Percentiles rank a stretch among this genome's conserved stretches.
These are phyloP conservation scores for Lacanobia wlatinum DNA, from an alignment of 2,888 invertebrate genomes.

Conservation along the genomic window DNA sequence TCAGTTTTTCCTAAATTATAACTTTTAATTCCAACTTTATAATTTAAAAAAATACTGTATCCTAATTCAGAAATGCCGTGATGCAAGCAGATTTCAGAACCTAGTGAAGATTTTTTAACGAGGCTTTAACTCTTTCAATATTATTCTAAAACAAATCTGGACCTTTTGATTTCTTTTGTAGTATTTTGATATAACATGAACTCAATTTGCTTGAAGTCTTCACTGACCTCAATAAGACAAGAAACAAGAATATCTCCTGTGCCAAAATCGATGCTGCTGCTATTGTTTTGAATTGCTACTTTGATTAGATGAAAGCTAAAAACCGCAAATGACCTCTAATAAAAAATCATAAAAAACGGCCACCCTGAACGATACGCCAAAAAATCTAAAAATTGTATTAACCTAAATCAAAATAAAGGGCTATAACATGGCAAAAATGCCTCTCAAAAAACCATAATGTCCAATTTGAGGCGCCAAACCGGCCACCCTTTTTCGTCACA, in stretches of 20 bases:
- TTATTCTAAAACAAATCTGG: too few species aligned
- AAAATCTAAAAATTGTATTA: constrained; percentile 68
- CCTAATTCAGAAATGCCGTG: too few species aligned
- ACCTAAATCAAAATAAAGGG: constrained; percentile 74
- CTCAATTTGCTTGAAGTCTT: too few species aligned
- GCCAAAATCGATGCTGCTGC: background rate
- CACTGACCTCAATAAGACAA: too few species aligned
- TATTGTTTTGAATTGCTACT: background rate
- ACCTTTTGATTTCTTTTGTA: too few species aligned
- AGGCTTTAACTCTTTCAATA: too few species aligned
- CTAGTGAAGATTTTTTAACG: too few species aligned
- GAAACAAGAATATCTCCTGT: background rate
- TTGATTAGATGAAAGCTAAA: background rate
- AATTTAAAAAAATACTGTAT: too few species aligned
- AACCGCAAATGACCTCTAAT: constrained; percentile 19
- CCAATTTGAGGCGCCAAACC: constrained; percentile 82
- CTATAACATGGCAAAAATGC: constrained; percentile 73
- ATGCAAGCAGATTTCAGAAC: too few species aligned
- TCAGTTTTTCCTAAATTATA: too few species aligned
- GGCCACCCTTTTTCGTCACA: constrained; percentile 83
- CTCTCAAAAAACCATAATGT: constrained; percentile 70
- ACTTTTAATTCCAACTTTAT: too few species aligned
- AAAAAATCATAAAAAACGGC: constrained; percentile 44
- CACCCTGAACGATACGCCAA: constrained; percentile 61
- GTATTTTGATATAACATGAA: too few species aligned